Evolutionary conservation across 2,888 invertebrate species (phyloP), one percentile per base, ranked within the genome.

Genomic region (Pecten maximus): DNA sequence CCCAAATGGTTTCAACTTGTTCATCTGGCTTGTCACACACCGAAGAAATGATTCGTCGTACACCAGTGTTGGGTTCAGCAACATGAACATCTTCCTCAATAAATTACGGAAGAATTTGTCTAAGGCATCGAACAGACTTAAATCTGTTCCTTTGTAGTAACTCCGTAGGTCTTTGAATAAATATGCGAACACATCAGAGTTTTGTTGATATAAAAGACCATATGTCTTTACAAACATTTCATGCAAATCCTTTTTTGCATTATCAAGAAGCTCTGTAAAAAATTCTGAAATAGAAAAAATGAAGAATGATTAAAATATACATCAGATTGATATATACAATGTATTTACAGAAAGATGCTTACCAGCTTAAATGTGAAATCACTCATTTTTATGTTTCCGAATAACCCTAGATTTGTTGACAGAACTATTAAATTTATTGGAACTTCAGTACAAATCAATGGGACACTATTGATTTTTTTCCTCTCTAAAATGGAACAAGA

Each of bases 151-250:
- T 96, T 98, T 98, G 97, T 99, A 99, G 97, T 99, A 99, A 96
- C 98, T 98, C 97, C 99, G 98, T 94, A 99, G 97, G 96, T 99
- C 98, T 93, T 98, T 98, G 97, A 99, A 99, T 92, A 99, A 97
- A 96, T 99, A 98, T 93, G 98, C 98, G 97, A 99, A 99, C 88
- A 99, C 98, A 96, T 98, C 98, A 19, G 99, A 98, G 97, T 99
- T 99, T 96, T 98, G 98, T 96, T 99, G 98, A 97, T 99, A 99
- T 95, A 99, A 98, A 97, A 98, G 98, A 90, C 99, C 99, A 97
- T 99, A 99, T 0, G 99, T 99, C 94, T 98, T 98, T 96, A 98
- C 98, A 97, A 99, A 99, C 99, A 99, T 99, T 93, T 98, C 98
- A 97, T 99, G 98, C 97, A 99, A 98, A 96, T 98, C 98, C 94